Percentiles rank a stretch among this genome's conserved stretches.
phyloP scores from a whole-genome alignment of 1,140 invertebrate genomes.

The Aradophagus sp. region DNA sequence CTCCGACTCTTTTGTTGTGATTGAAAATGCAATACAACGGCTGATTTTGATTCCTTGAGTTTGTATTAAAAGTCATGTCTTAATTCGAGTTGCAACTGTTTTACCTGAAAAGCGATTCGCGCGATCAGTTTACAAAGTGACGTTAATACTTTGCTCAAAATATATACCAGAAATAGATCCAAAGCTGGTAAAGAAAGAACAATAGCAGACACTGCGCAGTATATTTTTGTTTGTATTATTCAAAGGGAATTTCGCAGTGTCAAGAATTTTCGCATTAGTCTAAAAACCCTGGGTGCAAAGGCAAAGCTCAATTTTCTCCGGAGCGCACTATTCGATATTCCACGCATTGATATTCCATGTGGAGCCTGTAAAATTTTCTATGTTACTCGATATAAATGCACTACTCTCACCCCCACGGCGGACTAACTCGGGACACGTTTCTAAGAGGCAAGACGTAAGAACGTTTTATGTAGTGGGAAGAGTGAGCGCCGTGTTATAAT shows the following conservation, averaged over 20 bases:
- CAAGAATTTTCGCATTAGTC: conserved; percentile 35
- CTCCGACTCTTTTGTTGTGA: too few species aligned
- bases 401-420: conserved; percentile 62
- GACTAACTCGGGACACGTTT: conserved; percentile 65
- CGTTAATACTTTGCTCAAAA: too few species aligned
- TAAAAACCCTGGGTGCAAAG: conserved; percentile 39
- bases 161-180: too few species aligned
- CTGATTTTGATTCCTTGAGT: too few species aligned
- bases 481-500: conserved; percentile 61
- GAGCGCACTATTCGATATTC: conserved; percentile 57
- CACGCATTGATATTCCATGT: conserved; percentile 58
- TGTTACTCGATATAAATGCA: conserved; percentile 71
- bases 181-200: too few species aligned
- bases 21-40: too few species aligned
- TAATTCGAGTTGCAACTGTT: too few species aligned
- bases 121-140: too few species aligned
- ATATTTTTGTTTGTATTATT: too few species aligned
- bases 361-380: conserved; percentile 65
- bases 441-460: conserved; percentile 63
- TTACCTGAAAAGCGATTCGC: too few species aligned
- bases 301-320: conserved; percentile 55
- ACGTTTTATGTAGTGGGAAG: conserved; percentile 53
- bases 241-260: conserved; percentile 8
- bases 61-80: too few species aligned
- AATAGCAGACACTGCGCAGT: too few species aligned